Evolutionary conservation across 2,888 invertebrate genomes (phyloP), one percentile per base, ranked within the genome.

Genomic region (Andrena bicolor): DNA sequence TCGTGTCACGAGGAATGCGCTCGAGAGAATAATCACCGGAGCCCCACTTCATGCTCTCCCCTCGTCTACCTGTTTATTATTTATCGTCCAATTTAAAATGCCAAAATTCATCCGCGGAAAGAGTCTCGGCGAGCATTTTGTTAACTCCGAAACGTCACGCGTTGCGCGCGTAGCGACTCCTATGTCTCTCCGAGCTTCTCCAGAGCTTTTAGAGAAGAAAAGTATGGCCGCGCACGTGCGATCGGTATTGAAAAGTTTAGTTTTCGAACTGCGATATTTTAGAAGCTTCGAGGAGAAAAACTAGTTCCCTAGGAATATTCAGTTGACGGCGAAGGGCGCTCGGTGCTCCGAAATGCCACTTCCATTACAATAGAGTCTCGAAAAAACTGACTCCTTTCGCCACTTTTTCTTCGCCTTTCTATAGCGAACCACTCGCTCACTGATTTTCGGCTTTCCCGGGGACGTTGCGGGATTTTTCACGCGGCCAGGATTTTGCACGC

Each of bases 1-100:
- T 80, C 80, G 72, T 78, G 80, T 80, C 78, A 80, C 72, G 72
- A 53, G 72, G 72, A 80, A 72, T 72, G 78, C 80, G 66, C 71
- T 63, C 78, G 61, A 23, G 72, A 80, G 80, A 80, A 80, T 80
- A 78, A 80, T 78, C 78, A 80, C 78, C 23, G 66, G 23, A n/a
- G 23, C 64, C 64, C 56, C 80, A 66, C 80, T 78, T 71, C 61
- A 16, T 65, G 71, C 30, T 51, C 20, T 51, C 53, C 61, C 53
- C 28, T 16, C 28, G 78, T 35, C 56, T 68, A 63, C 63, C 56
- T 66, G 80, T 72, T 78, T 78, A 80, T 80, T 80, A 80, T 80
- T 80, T 80, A 80, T 80, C 35, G 61, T 66, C 66, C 72, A 72
- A 80, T 80, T 80, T 80, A 61, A 80, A 80, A 63, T 79, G 72